These are phyloP conservation scores for Stigmatopora nigra DNA, from an alignment of 2,113 vertebrate genomes.

Conservation along the genomic window DNA sequence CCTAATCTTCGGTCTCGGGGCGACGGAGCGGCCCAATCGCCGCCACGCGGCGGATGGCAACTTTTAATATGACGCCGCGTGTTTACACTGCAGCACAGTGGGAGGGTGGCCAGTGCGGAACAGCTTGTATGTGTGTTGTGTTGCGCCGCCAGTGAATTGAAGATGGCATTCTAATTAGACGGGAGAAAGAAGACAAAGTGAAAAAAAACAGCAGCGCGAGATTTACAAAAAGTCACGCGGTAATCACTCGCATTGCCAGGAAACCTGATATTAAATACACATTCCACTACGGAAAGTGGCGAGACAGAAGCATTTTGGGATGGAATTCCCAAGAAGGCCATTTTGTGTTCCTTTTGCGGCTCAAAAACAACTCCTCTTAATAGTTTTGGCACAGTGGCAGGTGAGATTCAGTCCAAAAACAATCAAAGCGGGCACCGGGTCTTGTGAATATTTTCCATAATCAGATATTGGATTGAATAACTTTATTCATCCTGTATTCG, in stretches of 20 bases:
- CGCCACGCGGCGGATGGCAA: conserved; percentile 54
- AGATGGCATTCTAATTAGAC: conserved; percentile 8
- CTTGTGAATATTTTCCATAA: neutral
- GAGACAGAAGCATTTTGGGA: neutral
- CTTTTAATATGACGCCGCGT: conserved; percentile 53
- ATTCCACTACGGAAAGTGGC: neutral
- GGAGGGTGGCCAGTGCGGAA: neutral
- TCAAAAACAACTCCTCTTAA: conserved; percentile 4
- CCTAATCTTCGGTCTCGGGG: conserved; percentile 19
- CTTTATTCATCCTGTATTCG: too few species aligned
- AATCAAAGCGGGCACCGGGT: neutral
- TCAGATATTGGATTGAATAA: too few species aligned
- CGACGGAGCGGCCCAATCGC: conserved; percentile 50
- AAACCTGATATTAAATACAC: neutral
- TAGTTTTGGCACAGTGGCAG: conserved; percentile 5
- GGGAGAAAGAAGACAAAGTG: neutral
- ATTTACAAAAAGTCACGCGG: neutral
- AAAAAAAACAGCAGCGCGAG: neutral
- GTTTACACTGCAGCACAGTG: conserved; percentile 57
- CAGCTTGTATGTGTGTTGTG: conserved; percentile 10
- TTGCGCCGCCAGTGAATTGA: conserved; percentile 14
- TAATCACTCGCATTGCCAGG: conserved; percentile 1
- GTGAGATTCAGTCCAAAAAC: conserved; percentile 6
- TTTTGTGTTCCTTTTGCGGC: conserved; percentile 1
- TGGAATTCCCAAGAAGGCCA: neutral